These are phyloP conservation scores for Xylota sylvarum DNA, from an alignment of 2,888 invertebrate species.

Conservation along the genomic window DNA sequence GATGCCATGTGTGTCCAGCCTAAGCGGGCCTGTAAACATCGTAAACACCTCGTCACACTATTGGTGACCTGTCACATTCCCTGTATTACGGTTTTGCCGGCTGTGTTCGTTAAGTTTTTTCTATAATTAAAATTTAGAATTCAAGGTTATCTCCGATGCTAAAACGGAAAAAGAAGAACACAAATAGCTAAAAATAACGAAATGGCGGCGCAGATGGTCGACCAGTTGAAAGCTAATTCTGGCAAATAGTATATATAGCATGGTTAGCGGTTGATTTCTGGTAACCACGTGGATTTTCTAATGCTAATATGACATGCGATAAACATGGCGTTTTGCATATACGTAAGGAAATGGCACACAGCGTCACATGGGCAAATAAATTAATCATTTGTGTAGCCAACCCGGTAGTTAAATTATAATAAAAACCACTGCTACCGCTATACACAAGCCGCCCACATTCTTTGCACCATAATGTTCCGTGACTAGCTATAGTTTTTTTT, in stretches of 20 bases:
- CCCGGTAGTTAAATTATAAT: conserved; percentile 64
- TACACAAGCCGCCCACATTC: conserved; percentile 31
- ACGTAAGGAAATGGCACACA: background rate
- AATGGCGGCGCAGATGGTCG: conserved; percentile 69
- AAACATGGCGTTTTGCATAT: conserved; percentile 9
- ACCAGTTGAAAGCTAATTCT: conserved; percentile 32
- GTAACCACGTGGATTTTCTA: conserved; percentile 66
- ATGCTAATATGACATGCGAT: conserved; percentile 60
- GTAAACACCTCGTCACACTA: background rate
- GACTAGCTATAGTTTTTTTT: conserved; percentile 22
- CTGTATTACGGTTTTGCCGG: conserved; percentile 35
- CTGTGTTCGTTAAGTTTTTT: conserved; percentile 16
- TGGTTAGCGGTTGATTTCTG: conserved; percentile 10
- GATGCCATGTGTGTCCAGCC: conserved; percentile 36
- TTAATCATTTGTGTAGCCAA: conserved; percentile 59
- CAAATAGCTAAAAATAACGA: conserved; percentile 61
- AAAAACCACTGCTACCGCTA: conserved; percentile 25
- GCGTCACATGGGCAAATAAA: conserved; percentile 61
- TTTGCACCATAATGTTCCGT: conserved; percentile 42
- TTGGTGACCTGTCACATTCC: conserved; percentile 38
- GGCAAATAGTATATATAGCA: background rate
- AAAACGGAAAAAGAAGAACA: conserved; percentile 46
- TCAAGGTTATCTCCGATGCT: conserved; percentile 69
- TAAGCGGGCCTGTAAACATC: background rate
- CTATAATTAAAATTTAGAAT: conserved; percentile 51